phyloP scores from a whole-genome alignment of 2,113 vertebrate species.

The Actenoides hombroni region DNA sequence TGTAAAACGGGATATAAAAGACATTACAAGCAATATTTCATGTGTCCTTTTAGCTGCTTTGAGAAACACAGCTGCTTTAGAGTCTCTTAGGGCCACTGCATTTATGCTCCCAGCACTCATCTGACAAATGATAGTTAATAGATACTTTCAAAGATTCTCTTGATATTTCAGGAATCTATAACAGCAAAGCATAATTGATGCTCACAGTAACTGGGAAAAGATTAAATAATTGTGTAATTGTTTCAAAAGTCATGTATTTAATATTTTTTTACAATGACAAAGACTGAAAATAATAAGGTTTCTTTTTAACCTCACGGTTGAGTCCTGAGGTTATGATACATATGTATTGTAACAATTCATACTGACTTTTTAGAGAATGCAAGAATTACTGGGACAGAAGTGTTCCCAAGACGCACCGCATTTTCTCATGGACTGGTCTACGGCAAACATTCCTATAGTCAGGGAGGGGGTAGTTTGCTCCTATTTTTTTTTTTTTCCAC shows the following conservation, averaged over 20 bases:
- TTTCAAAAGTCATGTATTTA: neutral
- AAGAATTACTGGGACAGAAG: neutral
- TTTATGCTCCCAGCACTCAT: neutral
- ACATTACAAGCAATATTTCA: neutral
- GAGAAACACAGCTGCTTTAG: constrained; percentile 10
- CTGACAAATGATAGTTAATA: constrained; percentile 4
- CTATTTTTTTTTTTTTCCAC: neutral
- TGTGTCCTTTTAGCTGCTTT: constrained; percentile 18
- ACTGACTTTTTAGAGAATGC: neutral
- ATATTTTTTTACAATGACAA: neutral
- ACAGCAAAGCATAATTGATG: neutral
- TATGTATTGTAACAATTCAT: neutral
- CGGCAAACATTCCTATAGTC: neutral
- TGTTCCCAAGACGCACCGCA: neutral
- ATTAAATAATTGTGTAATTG: neutral
- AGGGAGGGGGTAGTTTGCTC: neutral
- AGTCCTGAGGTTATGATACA: neutral
- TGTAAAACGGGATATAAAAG: constrained; percentile 24
- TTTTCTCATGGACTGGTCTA: neutral
- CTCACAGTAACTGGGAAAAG: neutral
- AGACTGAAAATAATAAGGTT: neutral
- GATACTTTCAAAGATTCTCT: constrained; percentile 20
- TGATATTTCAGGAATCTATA: neutral
- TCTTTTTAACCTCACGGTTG: neutral
- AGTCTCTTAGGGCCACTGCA: neutral